Conservation (phyloP, 2,888 invertebrate genomes). For the Hipparchia semele region DNA sequence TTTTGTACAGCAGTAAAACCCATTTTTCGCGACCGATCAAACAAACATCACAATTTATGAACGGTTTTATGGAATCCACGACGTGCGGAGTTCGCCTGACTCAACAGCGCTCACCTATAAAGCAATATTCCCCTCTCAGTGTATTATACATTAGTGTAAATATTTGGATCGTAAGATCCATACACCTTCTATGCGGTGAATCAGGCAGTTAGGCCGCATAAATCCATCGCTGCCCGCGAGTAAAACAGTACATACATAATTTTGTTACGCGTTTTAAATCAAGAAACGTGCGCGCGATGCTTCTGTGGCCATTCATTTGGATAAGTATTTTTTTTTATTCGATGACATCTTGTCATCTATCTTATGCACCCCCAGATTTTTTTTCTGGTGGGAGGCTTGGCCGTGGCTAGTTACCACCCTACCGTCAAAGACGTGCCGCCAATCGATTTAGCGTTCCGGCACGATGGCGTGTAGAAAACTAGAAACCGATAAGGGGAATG, state of each 20-base stretch:
- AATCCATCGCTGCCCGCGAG: conserved; percentile 67
- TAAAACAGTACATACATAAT: conserved; percentile 77
- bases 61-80: conserved; percentile 40
- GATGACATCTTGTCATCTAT: too few relatives aligned
- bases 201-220: conserved; percentile 65
- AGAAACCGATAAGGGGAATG: too few relatives aligned
- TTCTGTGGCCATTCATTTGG: conserved; percentile 45
- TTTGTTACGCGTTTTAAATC: conserved; percentile 72
- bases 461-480: too few relatives aligned
- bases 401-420: too few relatives aligned
- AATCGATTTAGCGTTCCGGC: too few relatives aligned
- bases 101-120: conserved; percentile 45
- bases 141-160: conserved; percentile 51
- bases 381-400: too few relatives aligned
- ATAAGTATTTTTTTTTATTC: not conserved
- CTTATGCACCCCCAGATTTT: too few relatives aligned
- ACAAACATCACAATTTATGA: conserved; percentile 47
- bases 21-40: conserved; percentile 45
- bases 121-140: conserved; percentile 44
- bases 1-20: conserved; percentile 21
- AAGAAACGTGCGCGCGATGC: conserved; percentile 63
- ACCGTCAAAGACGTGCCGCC: too few relatives aligned
- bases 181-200: conserved; percentile 61
- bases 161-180: conserved; percentile 65
- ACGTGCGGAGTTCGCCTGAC: conserved; percentile 36